These are phyloP conservation scores for Sminthopsis crassicaudata DNA, from an alignment of 2,113 vertebrate genomes.

Conservation along the genomic window DNA sequence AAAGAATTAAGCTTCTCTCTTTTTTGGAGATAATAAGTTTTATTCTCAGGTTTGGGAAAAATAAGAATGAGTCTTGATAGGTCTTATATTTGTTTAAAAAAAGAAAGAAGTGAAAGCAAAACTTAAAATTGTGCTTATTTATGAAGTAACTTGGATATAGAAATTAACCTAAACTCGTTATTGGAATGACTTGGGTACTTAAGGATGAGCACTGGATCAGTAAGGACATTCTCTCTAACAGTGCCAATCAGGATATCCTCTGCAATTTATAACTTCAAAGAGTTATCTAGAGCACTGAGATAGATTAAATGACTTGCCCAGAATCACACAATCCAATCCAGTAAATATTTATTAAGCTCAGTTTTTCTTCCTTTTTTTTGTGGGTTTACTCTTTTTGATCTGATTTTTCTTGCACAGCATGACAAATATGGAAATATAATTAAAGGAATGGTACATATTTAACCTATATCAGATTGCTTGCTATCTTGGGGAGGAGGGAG, in stretches of 20 bases:
- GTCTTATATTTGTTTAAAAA: slow-evolving; percentile 5
- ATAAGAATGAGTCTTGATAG: background rate
- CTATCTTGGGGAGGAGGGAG: too few species aligned
- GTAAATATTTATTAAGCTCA: too few species aligned
- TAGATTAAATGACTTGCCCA: background rate
- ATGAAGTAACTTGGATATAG: slow-evolving; percentile 43
- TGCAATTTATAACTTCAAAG: background rate
- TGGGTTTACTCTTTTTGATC: too few species aligned
- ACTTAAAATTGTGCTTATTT: slow-evolving; percentile 16
- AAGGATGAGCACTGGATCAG: background rate
- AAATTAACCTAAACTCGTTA: background rate
- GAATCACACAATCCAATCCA: background rate
- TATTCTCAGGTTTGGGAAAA: background rate
- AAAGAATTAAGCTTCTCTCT: background rate
- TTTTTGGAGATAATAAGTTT: background rate
- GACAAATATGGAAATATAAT: too few species aligned
- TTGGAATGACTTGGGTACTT: slow-evolving; percentile 37
- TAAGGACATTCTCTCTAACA: background rate
- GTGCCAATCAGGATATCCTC: background rate
- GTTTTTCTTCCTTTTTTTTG: too few species aligned
- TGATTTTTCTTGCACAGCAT: too few species aligned
- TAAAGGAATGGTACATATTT: too few species aligned
- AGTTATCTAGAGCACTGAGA: background rate
- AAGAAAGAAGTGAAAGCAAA: background rate
- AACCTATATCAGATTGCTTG: too few species aligned